Evolutionary conservation across 2,888 invertebrate genomes (phyloP).

Genomic region (Plutella xylostella): DNA sequence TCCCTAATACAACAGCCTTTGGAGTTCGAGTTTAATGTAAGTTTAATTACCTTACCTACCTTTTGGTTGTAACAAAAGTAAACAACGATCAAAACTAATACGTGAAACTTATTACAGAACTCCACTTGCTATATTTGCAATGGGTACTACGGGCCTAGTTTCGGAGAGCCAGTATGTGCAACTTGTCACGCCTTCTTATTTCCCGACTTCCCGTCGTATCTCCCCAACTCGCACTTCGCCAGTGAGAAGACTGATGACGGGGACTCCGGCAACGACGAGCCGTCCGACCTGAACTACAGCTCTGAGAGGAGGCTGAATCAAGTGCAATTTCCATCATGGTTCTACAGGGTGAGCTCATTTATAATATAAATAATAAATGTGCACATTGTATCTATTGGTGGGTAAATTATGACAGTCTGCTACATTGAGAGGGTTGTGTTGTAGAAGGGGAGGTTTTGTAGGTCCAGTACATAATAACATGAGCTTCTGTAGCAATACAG

Average conservation of each 20-base stretch:
- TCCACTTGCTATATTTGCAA: slow-evolving; percentile 84
- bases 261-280: slow-evolving; percentile 96
- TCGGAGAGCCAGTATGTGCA: slow-evolving; percentile 90
- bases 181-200: slow-evolving; percentile 95
- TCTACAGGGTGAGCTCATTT: slow-evolving; percentile 51
- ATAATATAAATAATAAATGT: too few relatives aligned
- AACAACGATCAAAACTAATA: neutral
- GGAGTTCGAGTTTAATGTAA: slow-evolving; percentile 57
- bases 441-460: too few relatives aligned
- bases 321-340: slow-evolving; percentile 44
- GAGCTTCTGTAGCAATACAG: too few relatives aligned
- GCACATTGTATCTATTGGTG: too few relatives aligned
- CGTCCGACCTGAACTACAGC: slow-evolving; percentile 75
- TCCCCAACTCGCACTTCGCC: slow-evolving; percentile 57
- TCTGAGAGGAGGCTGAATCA: slow-evolving; percentile 58
- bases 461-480: too few relatives aligned
- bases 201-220: slow-evolving; percentile 76
- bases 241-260: slow-evolving; percentile 83
- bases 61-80: neutral
- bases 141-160: slow-evolving; percentile 93
- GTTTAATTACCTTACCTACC: slow-evolving; percentile 15
- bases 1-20: slow-evolving; percentile 38
- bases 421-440: too few relatives aligned
- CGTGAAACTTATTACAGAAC: slow-evolving; percentile 60
- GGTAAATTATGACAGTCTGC: too few relatives aligned